These are phyloP conservation scores for Himantopus leucocephalus DNA, from an alignment of 2,113 vertebrate genomes.

Conservation along the genomic window DNA sequence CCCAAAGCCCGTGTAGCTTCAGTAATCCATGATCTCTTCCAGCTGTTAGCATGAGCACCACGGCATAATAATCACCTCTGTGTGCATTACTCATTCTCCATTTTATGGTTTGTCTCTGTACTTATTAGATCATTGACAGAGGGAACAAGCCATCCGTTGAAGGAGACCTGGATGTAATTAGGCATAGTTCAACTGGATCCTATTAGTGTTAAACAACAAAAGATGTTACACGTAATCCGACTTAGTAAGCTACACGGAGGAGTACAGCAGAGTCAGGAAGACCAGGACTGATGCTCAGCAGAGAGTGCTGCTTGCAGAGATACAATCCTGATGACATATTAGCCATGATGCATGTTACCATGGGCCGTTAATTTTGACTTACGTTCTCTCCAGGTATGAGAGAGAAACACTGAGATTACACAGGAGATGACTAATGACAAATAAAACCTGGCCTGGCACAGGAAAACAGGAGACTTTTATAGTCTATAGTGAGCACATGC, in stretches of 20 bases:
- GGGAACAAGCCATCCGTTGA: slow-evolving; percentile 27
- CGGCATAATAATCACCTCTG: slow-evolving; percentile 43
- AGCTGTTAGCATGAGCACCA: slow-evolving; percentile 55
- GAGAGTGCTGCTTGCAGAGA: background rate
- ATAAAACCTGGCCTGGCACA: background rate
- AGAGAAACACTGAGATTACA: background rate
- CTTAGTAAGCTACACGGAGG: background rate
- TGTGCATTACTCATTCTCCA: slow-evolving; percentile 34
- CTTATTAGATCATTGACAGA: slow-evolving; percentile 41
- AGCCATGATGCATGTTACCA: background rate
- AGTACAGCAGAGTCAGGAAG: background rate
- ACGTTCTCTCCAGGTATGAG: slow-evolving; percentile 24
- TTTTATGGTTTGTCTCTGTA: slow-evolving; percentile 6
- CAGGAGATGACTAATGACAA: background rate
- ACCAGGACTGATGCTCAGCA: background rate
- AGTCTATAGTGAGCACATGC: background rate
- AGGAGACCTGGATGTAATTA: slow-evolving; percentile 64
- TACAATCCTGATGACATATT: background rate
- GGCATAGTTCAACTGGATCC: slow-evolving; percentile 24
- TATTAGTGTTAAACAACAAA: slow-evolving; percentile 45
- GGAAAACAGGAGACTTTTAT: background rate
- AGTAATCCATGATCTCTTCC: slow-evolving; percentile 62
- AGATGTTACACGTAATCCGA: background rate
- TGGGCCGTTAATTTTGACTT: slow-evolving; percentile 41
- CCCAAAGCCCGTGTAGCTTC: slow-evolving; percentile 36